Evolutionary conservation across 2,113 vertebrate genomes (phyloP), one percentile per base, ranked within the genome.

Genomic region (Nesogale talazaci): DNA sequence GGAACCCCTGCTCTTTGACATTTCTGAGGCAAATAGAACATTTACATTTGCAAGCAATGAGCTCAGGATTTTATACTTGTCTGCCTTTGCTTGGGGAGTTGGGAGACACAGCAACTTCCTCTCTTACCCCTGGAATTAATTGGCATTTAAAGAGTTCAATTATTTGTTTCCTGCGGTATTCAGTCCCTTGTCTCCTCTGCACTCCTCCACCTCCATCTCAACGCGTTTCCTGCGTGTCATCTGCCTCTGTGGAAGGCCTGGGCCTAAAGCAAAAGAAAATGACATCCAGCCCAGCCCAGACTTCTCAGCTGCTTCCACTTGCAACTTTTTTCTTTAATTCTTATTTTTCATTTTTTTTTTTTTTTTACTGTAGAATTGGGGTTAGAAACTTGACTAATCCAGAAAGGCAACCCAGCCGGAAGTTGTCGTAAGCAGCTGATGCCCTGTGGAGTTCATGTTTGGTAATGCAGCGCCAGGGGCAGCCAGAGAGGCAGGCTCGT

Each of bases 21-120:
- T 96, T 90, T 87, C 85, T 31, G 89, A 96, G 96, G 94, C 57
- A 96, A 92, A 67, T 42, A n/a, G 95, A 94, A 92, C 27, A 86
- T 92, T 84, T 82, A 46, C 56, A 52, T 59, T 12, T 57, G 11
- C 84, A 42, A 85, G 92, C 89, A 83, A 65, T 74, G 75, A 52
- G 83, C 82, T 89, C 86, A 82, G 69, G 84, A 94, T 93, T 87
- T 81, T 59, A 3, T 59, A 34, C n/a, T 29, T 83, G 3, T 23
- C 1, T 27, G 63, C 25, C 15, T 78, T 92, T 72, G 77, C 78
- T 63, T 69, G 0, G 27, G 16, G 6, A 1, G 16, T 80, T 8
- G 16, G 52, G 22, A 31, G 79, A 70, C 81, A 88, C 22, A 76
- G 36, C 38, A 52, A 56, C 46, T 52, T 77, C 42, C 0, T 67